These are phyloP conservation scores for Lepidonotus clava DNA, from an alignment of 2,888 invertebrate genomes.

Conservation along the genomic window DNA sequence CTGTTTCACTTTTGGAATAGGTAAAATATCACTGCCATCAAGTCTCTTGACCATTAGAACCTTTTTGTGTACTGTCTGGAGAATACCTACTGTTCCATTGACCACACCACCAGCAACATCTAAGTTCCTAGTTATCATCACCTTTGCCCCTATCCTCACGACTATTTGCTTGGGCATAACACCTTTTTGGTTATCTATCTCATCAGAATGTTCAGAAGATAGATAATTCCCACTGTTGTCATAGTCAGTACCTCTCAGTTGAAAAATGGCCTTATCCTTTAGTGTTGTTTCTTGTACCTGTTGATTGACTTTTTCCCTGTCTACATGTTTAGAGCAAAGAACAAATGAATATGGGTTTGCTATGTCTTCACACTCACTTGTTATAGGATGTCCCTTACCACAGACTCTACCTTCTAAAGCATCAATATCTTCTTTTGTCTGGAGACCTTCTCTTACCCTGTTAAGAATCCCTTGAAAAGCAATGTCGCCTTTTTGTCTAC, in stretches of 20 bases:
- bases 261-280: not conserved
- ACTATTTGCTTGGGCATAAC: not conserved
- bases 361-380: not conserved
- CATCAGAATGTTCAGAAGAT: not conserved
- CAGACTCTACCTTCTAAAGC: constrained; percentile 5
- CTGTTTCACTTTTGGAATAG: not conserved
- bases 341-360: not conserved
- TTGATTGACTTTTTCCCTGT: not conserved
- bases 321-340: constrained; percentile 9
- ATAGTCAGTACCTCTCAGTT: not conserved
- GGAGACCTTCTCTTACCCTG: not conserved
- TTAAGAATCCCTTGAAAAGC: not conserved
- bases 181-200: not conserved
- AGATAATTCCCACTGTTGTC: not conserved
- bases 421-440: not conserved
- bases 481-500: constrained; percentile 7
- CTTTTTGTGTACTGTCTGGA: not conserved
- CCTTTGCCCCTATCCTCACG: not conserved
- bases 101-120: not conserved
- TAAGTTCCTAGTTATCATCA: constrained; percentile 23
- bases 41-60: not conserved
- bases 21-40: not conserved
- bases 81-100: constrained; percentile 16
- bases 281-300: not conserved
- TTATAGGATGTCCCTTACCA: not conserved